Evolutionary conservation across 2,797 vertebrate genomes (phyloP), one percentile per base, ranked within the genome.

Genomic region (Hozukius guyotensis): DNA sequence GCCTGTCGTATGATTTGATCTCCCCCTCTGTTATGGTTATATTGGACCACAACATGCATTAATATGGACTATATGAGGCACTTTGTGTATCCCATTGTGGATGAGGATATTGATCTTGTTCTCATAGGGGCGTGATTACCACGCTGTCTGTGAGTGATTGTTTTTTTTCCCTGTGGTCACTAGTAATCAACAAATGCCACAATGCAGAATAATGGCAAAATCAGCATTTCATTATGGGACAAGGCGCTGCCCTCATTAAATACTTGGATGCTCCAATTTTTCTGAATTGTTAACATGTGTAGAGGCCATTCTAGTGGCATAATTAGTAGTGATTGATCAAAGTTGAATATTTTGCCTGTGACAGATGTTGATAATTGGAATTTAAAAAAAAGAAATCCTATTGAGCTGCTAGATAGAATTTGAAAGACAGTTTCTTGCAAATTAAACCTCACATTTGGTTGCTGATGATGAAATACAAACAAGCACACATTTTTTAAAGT

Each of bases 31-130:
- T 49, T 62, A 55, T 11, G 20, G 42, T 79, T 65, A 11, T 53
- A 32, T 42, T 66, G 49, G 69, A 84, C 75, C 69, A 62, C 52
- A 67, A 29, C 75, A 10, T 69, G 49, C 66, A 76, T 88, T 83
- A 77, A 78, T 81, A 78, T 76, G 63, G 22, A n/a, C 34, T 22
- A 20, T 53, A 57, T 61, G 5, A 46, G 49, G 38, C 53, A 34
- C 27, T 25, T 14, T 71, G 20, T 71, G 52, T 61, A 8, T 72
- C 78, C 79, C 73, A 46, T 70, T 76, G 77, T 66, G 82, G 71
- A 82, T 5, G 60, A 14, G 10, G 36, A 24, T 87, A 87, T 91
- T 82, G 79, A 87, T 91, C 68, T 71, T 66, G 75, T 81, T 71
- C 76, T 78, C 82, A 10, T n/a, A 62, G 62, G n/a, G 27, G 36